A percentile compares a stretch with the other conserved stretches of the same genome.
These are phyloP conservation scores for Bujurquina vittata DNA, from an alignment of 2,113 vertebrate species.

Conservation along the genomic window DNA sequence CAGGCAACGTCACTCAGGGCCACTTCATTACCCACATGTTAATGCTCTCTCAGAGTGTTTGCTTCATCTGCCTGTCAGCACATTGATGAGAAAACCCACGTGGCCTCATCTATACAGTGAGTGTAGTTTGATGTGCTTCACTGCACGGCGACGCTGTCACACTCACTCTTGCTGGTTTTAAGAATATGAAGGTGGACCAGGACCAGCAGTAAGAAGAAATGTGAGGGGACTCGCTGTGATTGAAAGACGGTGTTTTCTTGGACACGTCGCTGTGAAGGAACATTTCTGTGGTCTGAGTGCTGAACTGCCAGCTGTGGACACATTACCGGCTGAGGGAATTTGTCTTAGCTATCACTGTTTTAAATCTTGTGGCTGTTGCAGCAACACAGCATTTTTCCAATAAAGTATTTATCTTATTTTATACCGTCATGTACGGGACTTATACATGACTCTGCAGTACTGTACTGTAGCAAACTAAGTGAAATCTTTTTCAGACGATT, in stretches of 20 bases:
- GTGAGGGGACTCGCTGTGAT: not conserved
- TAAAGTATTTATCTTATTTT: too few relatives aligned
- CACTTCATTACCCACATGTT: not conserved
- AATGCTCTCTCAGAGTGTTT: not conserved
- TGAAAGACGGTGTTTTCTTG: not conserved
- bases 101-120: not conserved
- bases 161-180: not conserved
- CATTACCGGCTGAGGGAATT: too few relatives aligned
- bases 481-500: too few relatives aligned
- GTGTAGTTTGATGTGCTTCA: not conserved
- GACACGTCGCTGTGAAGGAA: not conserved
- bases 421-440: too few relatives aligned
- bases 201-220: not conserved
- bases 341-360: too few relatives aligned
- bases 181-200: not conserved
- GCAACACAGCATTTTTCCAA: too few relatives aligned
- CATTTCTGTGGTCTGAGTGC: too few relatives aligned
- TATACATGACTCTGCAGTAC: too few relatives aligned
- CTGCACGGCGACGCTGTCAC: not conserved
- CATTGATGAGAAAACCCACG: not conserved
- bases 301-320: too few relatives aligned
- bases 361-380: too few relatives aligned
- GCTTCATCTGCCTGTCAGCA: not conserved
- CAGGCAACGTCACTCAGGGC: not conserved
- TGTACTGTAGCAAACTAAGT: too few relatives aligned